Evolutionary conservation across 1,140 invertebrate species (phyloP).

Genomic region (Philotrypesis tridentata): DNA sequence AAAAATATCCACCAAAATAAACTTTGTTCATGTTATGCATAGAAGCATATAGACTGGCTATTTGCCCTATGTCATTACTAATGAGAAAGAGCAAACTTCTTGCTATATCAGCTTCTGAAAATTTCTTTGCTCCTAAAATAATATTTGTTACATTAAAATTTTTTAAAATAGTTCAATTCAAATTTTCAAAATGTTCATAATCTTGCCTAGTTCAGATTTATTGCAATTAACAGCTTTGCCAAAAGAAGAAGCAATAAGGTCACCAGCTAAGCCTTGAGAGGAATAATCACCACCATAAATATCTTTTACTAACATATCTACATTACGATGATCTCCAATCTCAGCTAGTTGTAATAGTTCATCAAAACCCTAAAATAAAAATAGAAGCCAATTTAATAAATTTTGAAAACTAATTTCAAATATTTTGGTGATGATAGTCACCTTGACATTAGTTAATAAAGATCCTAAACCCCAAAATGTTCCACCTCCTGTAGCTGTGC

Average conservation of each 20-base stretch:
- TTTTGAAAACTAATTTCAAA: background rate
- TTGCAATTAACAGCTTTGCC: constrained; percentile 78
- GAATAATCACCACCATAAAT: constrained; percentile 83
- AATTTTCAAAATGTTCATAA: background rate
- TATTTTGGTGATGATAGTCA: constrained; percentile 57
- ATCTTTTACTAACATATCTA: constrained; percentile 85
- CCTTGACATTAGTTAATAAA: constrained; percentile 81
- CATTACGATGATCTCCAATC: constrained; percentile 82
- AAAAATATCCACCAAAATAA: constrained; percentile 87
- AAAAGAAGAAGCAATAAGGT: constrained; percentile 86
- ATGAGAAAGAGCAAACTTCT: constrained; percentile 83
- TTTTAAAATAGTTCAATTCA: background rate
- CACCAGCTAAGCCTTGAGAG: constrained; percentile 77
- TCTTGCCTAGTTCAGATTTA: constrained; percentile 57
- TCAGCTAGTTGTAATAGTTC: constrained; percentile 83
- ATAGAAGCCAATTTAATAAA: constrained; percentile 5
- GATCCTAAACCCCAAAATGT: constrained; percentile 87
- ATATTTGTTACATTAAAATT: background rate
- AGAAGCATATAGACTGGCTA: constrained; percentile 82
- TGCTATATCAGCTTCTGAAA: constrained; percentile 80
- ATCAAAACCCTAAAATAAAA: constrained; percentile 78
- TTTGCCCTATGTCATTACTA: constrained; percentile 87
- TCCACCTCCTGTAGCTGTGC: constrained; percentile 84
- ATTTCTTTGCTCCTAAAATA: constrained; percentile 53
- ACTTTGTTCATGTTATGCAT: constrained; percentile 79